phyloP scores from a whole-genome alignment of 2,888 invertebrate species.

The Torymus tubicola region DNA sequence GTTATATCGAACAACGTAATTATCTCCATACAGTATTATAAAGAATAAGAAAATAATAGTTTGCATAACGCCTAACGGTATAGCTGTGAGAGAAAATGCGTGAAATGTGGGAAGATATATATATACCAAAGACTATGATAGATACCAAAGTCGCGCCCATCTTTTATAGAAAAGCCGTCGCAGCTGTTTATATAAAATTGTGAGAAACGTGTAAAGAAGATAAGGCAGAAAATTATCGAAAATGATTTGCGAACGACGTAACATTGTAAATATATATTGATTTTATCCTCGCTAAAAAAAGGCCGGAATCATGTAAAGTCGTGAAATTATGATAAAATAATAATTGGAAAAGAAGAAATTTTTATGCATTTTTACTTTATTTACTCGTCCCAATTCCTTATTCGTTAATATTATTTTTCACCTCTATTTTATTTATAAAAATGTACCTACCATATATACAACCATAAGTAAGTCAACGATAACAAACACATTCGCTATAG shows the following conservation, averaged over 20 bases:
- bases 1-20: too few species aligned
- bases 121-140: constrained; percentile 5
- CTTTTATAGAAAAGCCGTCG: constrained; percentile 27
- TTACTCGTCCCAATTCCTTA: too few species aligned
- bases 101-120: neutral
- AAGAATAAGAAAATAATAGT: too few species aligned
- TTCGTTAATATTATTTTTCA: too few species aligned
- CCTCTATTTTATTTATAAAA: too few species aligned
- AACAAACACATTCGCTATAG: too few species aligned
- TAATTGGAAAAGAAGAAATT: constrained; percentile 12
- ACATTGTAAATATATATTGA: constrained; percentile 50
- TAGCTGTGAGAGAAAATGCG: neutral
- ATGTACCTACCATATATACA: too few species aligned
- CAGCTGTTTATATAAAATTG: neutral
- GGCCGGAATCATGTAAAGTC: constrained; percentile 37
- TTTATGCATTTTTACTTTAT: too few species aligned
- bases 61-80: neutral
- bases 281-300: constrained; percentile 44
- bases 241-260: constrained; percentile 21
- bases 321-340: constrained; percentile 45
- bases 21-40: too few species aligned
- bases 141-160: neutral
- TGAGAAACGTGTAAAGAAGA: constrained; percentile 16
- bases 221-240: neutral
- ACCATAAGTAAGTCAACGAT: too few species aligned